Percentiles rank a stretch among this genome's conserved stretches.
These are phyloP conservation scores for Apamea monoglypha DNA, from an alignment of 2,888 invertebrate genomes.

Conservation along the genomic window DNA sequence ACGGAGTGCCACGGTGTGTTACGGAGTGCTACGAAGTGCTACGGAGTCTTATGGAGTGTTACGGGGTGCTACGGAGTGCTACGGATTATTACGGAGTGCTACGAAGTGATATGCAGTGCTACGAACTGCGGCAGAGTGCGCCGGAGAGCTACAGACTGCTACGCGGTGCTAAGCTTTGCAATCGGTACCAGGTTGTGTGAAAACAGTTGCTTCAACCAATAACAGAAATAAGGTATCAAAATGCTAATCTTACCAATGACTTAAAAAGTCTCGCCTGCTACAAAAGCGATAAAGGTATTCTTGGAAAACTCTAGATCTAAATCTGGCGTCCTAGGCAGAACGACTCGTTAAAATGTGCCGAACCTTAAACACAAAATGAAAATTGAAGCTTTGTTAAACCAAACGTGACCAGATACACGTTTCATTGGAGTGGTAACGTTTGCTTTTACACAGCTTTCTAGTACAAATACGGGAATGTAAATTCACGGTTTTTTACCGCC, in stretches of 20 bases:
- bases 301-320: neutral
- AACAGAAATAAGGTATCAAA: neutral
- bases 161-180: neutral
- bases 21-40: neutral
- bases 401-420: neutral
- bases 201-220: neutral
- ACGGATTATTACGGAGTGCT: neutral
- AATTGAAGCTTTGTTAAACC: neutral
- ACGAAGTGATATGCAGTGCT: neutral
- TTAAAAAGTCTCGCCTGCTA: neutral
- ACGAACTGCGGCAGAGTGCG: too few species aligned
- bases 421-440: slow-evolving; percentile 1
- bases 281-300: neutral
- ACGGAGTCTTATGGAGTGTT: neutral
- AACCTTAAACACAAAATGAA: neutral
- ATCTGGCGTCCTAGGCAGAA: neutral
- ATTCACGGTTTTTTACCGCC: neutral
- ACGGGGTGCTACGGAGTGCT: neutral
- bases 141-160: neutral
- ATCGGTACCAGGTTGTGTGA: neutral
- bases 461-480: neutral
- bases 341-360: neutral
- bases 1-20: neutral
- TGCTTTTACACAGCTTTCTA: neutral
- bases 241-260: neutral